Percentiles rank a stretch among this genome's conserved stretches.
These are phyloP conservation scores for Drosophila gaucha DNA, from an alignment of 2,888 invertebrate species.

Conservation along the genomic window DNA sequence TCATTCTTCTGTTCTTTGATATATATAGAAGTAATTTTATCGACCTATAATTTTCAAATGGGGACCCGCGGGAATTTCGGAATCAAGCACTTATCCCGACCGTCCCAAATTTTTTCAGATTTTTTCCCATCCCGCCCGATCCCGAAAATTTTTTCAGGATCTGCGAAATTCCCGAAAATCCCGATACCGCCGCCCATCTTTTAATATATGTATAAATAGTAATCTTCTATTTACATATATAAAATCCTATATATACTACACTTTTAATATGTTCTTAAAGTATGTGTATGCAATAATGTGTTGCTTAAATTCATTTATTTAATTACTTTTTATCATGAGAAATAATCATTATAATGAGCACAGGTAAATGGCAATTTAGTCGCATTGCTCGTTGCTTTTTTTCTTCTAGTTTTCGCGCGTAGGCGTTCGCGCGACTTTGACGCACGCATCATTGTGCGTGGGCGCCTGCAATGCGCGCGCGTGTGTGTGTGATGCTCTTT, in stretches of 20 bases:
- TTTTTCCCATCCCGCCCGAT: too few relatives aligned
- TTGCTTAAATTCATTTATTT: background rate
- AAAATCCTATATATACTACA: background rate
- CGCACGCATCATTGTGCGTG: constrained; percentile 10
- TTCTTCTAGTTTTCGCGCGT: background rate
- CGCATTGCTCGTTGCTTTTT: background rate
- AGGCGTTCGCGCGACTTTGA: constrained; percentile 7
- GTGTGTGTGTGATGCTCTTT: constrained; percentile 4
- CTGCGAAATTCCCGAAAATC: too few relatives aligned
- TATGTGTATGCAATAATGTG: background rate
- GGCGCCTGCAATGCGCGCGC: background rate
- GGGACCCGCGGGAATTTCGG: too few relatives aligned
- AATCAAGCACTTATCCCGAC: too few relatives aligned
- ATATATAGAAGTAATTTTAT: too few relatives aligned
- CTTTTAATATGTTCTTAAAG: too few relatives aligned
- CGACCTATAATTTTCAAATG: too few relatives aligned
- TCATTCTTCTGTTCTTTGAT: too few relatives aligned
- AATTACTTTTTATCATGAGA: background rate
- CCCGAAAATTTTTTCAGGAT: too few relatives aligned
- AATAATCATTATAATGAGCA: background rate
- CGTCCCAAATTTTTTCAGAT: too few relatives aligned
- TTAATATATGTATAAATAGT: too few relatives aligned
- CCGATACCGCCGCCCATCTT: too few relatives aligned
- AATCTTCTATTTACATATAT: background rate
- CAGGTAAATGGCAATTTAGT: constrained; percentile 4